Evolutionary conservation across 2,797 vertebrate genomes (phyloP).

Genomic region (Loris lydekkerianus): DNA sequence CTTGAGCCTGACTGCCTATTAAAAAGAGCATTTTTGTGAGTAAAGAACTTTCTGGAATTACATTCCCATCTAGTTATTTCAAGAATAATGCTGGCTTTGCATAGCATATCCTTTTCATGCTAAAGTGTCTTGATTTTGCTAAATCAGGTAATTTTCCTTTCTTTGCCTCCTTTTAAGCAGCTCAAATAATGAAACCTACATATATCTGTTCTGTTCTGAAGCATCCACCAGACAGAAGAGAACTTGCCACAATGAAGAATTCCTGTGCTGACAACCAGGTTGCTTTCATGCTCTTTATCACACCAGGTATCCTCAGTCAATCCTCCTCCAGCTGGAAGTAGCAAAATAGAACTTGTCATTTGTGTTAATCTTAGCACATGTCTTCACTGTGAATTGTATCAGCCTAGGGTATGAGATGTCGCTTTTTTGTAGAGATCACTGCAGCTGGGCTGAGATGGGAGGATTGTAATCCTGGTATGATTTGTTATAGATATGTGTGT

Average conservation of each 20-base stretch:
- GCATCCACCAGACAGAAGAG: background rate
- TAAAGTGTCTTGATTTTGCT: background rate
- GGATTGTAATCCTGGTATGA: background rate
- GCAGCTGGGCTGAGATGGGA: background rate
- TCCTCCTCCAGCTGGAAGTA: background rate
- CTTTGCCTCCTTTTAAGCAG: background rate
- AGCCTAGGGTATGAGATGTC: background rate
- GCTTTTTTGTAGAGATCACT: conserved; percentile 33
- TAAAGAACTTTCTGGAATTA: conserved; percentile 27
- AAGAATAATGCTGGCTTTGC: background rate
- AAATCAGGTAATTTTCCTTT: background rate
- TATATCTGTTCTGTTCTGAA: background rate
- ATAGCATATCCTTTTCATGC: background rate
- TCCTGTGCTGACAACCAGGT: background rate
- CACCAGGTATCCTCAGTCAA: background rate
- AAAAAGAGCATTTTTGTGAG: conserved; percentile 16
- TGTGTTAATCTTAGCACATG: background rate
- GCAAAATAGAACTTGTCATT: background rate
- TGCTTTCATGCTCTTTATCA: background rate
- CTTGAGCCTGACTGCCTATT: background rate
- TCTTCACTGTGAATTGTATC: background rate
- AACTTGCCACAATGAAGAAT: background rate
- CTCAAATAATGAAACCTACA: background rate
- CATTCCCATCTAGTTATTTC: background rate
- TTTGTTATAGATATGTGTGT: background rate